Percentiles rank a stretch among this genome's conserved stretches.
Conservation (phyloP, 1,140 invertebrate species). For the Cydia amplana region DNA sequence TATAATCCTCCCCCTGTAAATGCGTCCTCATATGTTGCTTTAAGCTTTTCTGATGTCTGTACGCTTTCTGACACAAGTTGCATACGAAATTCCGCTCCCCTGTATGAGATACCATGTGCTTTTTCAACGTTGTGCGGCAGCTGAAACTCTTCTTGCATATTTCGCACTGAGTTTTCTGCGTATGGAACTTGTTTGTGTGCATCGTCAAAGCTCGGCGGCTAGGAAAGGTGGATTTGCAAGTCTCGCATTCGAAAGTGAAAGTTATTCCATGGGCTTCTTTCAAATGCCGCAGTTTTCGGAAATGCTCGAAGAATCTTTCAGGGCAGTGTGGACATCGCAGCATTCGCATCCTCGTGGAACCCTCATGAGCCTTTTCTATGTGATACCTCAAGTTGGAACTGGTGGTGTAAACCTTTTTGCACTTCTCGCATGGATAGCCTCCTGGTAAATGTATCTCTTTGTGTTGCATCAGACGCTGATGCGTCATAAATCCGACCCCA, state of each 20-base stretch:
- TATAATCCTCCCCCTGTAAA: slow-evolving; percentile 74
- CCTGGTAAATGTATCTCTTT: slow-evolving; percentile 59
- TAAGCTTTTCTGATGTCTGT: slow-evolving; percentile 84
- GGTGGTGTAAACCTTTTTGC: slow-evolving; percentile 61
- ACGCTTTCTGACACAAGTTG: slow-evolving; percentile 79
- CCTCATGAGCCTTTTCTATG: slow-evolving; percentile 56
- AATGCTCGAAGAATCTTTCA: slow-evolving; percentile 60
- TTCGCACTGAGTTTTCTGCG: slow-evolving; percentile 75
- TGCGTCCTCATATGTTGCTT: slow-evolving; percentile 82
- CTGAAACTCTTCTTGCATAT: slow-evolving; percentile 77
- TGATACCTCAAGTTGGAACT: slow-evolving; percentile 60
- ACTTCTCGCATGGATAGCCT: slow-evolving; percentile 54
- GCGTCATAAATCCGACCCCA: slow-evolving; percentile 64
- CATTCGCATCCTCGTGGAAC: slow-evolving; percentile 50
- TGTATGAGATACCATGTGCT: slow-evolving; percentile 85
- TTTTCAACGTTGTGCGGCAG: slow-evolving; percentile 82
- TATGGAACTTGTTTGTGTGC: slow-evolving; percentile 75
- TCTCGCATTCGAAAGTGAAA: slow-evolving; percentile 56
- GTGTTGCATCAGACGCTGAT: slow-evolving; percentile 62
- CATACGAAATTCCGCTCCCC: slow-evolving; percentile 82
- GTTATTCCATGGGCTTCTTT: slow-evolving; percentile 59
- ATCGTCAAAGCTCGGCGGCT: slow-evolving; percentile 56
- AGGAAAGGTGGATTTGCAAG: slow-evolving; percentile 51
- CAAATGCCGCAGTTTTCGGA: slow-evolving; percentile 59
- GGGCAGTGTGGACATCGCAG: slow-evolving; percentile 56